Conservation (phyloP, 2,797 vertebrate genomes). For the Gastrophryne carolinensis region DNA sequence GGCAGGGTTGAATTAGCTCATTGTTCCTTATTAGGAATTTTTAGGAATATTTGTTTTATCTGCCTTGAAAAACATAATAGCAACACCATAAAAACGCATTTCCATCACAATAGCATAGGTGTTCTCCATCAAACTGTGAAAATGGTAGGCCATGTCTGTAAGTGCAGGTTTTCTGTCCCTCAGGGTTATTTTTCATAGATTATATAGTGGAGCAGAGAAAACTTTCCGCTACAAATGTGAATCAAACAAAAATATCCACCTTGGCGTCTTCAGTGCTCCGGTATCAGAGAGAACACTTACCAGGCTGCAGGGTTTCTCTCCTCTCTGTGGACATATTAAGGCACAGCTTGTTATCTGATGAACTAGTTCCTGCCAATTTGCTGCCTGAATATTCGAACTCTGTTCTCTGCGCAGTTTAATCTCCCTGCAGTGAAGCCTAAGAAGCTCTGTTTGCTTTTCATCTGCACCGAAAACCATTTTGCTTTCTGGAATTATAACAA, state of each 20-base stretch:
- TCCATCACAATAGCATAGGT: no score
- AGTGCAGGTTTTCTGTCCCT: background rate
- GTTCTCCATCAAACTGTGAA: background rate
- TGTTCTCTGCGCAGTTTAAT: constrained; percentile 35
- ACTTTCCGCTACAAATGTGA: background rate
- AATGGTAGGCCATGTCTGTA: background rate
- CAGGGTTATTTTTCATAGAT: background rate
- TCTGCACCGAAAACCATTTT: constrained; percentile 42
- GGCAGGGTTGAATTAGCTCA: no score
- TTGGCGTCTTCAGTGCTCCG: background rate
- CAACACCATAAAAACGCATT: no score
- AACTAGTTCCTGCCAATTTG: constrained; percentile 41
- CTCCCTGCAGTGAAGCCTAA: constrained; percentile 35
- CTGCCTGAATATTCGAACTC: constrained; percentile 35
- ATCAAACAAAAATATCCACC: background rate
- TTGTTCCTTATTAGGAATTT: no score
- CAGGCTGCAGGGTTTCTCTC: background rate
- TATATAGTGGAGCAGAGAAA: background rate
- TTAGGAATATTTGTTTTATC: no score
- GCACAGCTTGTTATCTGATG: constrained; percentile 42
- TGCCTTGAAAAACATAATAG: no score
- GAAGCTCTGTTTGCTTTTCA: constrained; percentile 45
- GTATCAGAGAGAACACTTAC: background rate
- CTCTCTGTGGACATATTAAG: constrained; percentile 36
- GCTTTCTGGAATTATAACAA: constrained; percentile 49